Evolutionary conservation across 2,888 invertebrate genomes (phyloP), one percentile per base, ranked within the genome.

Genomic region (Drosophila nigritarsus): DNA sequence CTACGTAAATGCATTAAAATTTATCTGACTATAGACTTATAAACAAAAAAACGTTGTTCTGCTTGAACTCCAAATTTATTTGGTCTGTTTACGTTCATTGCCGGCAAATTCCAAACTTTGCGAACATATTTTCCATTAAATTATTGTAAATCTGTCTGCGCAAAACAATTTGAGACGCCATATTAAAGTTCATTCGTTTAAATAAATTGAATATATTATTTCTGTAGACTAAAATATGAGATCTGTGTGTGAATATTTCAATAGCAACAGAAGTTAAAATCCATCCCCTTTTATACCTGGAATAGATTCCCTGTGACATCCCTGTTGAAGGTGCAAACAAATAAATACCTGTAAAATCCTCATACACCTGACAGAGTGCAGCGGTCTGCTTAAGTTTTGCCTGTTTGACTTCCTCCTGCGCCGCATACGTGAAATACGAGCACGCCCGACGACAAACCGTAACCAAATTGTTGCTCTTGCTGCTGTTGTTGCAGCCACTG

Each of bases 271-370:
- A 27, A 27, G 34, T 13, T n/a, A 1, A 45, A 36, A 45, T 5
- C 24, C 11, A 42, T 9, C 38, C n/a, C 32, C n/a, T 27, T 27
- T 24, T 29, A 27, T 66, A 54, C 69, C 62, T 68, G 73, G 7
- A 20, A 13, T 32, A 63, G 38, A 55, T 27, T 34, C 24, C 36
- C n/a, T 27, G 27, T 38, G 32, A 32, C n/a, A 32, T 13, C 24
- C 61, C 45, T 38, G 36, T 54, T n/a, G 20, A 34, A 24, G 55
- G 34, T 50, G 8, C 27, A 50, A 34, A 11, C n/a, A 34, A 58
- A 59, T 63, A 69, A 62, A 62, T 87, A 87, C 90, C 90, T 87
- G 87, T 90, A 32, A 79, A 90, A 72, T 90, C 88, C 77, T 88
- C 86, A 63, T 87, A 90, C 71, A 87, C 87, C 59, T 87, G 88